Evolutionary conservation across 2,888 invertebrate species (phyloP), one percentile per base, ranked within the genome.

Genomic region (Tenthredo distinguenda): DNA sequence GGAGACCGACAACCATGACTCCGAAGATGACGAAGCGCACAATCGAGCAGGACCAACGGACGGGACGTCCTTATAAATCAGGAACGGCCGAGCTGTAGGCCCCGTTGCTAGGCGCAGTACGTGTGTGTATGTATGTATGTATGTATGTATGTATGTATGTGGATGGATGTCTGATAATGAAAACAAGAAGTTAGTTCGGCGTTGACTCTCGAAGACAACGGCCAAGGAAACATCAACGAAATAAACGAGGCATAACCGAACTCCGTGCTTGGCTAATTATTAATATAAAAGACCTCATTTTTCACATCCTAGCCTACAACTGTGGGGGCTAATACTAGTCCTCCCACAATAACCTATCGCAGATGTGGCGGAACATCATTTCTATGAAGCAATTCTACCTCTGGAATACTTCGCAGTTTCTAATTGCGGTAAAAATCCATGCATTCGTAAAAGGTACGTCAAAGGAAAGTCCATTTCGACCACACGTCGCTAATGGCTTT

Each of bases 271-370:
- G 26, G 1, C 26, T 26, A 26, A 26, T 26, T 26, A 26, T 26
- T 26, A 26, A 26, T 1, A 0, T 26, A 26, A 26, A 26, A 26
- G 26, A 26, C 26, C 26, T 1, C 26, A 26, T 26, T 26, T 0
- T 26, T n/a, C 26, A 26, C 26, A 26, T 26, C 26, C 26, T 26
- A 26, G 26, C 26, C 26, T 26, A 26, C 26, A 26, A 26, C 1
- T 26, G 26, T 26, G 26, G 26, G 26, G 26, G 26, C 26, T 26
- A 26, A 26, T 26, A 26, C 1, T 1, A 26, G 26, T 26, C 26
- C 26, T 26, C 26, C 1, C 26, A 26, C 26, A 4, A 47, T 89
- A 86, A 88, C 82, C 87, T 88, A 68, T 71, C 72, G 50, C 47
- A 77, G 68, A 85, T 31, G 79, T 68, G 55, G 83, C 71, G 50